Percentiles rank a stretch among this genome's conserved stretches.
These are phyloP conservation scores for Drosophila maculinotata DNA, from an alignment of 2,888 invertebrate species.

Conservation along the genomic window DNA sequence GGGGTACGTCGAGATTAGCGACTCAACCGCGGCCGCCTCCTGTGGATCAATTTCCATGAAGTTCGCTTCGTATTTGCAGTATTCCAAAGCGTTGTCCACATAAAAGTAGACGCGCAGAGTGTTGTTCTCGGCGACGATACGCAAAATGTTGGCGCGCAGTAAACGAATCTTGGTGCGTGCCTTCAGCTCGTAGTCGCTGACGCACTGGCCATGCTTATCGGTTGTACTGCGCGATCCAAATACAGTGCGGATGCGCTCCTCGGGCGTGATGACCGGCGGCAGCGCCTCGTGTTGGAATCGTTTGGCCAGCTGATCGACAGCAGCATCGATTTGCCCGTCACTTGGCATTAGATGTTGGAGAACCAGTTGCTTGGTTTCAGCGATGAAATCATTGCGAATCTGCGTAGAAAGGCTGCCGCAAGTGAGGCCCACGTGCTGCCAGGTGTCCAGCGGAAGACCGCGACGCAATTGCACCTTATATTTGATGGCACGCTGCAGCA, in stretches of 20 bases:
- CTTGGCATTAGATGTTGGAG: conserved; percentile 33
- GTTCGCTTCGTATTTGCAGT: conserved; percentile 92
- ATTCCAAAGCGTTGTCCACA: conserved; percentile 93
- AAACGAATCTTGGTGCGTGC: conserved; percentile 88
- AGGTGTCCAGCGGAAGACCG: conserved; percentile 92
- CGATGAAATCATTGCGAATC: no score
- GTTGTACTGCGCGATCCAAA: conserved; percentile 90
- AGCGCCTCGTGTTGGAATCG: conserved; percentile 94
- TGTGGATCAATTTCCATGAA: conserved; percentile 90
- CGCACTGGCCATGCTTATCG: conserved; percentile 86
- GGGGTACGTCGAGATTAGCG: conserved; percentile 91
- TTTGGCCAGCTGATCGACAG: conserved; percentile 94
- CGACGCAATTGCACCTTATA: conserved; percentile 90
- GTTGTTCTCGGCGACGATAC: conserved; percentile 87
- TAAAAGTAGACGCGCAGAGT: conserved; percentile 91
- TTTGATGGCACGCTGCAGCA: conserved; percentile 90
- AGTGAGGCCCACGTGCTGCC: conserved; percentile 90
- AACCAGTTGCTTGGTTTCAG: conserved; percentile 45
- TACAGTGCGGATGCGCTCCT: conserved; percentile 90
- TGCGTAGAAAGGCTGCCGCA: no score
- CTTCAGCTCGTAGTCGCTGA: conserved; percentile 74
- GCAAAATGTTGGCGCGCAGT: conserved; percentile 86
- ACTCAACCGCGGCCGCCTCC: conserved; percentile 89
- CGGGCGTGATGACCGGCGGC: conserved; percentile 91
- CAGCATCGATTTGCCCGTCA: conserved; percentile 88